A percentile compares a stretch with the other conserved stretches of the same genome.
Conservation (phyloP, 2,113 vertebrate species). For the Thinocorus orbignyianus region DNA sequence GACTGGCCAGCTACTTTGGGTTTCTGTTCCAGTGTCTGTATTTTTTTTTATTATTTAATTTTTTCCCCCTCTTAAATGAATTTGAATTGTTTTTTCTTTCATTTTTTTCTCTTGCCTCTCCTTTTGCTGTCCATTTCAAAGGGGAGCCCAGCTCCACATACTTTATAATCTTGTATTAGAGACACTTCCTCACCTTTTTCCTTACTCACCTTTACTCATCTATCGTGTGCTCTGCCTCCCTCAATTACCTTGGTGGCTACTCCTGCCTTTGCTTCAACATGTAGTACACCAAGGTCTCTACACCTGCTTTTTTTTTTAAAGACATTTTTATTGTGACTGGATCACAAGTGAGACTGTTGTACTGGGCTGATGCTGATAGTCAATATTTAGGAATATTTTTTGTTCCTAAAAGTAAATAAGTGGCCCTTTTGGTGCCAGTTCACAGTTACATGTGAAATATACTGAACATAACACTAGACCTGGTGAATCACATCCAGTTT, state of each 20-base stretch:
- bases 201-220: not conserved
- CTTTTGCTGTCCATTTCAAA: not conserved
- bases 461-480: not conserved
- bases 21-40: not conserved
- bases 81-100: not conserved
- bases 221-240: not conserved
- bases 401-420: not conserved
- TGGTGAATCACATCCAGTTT: not conserved
- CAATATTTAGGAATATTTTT: not conserved
- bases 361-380: not conserved
- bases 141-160: not conserved
- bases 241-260: not conserved
- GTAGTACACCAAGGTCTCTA: not conserved
- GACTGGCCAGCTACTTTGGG: not conserved
- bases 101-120: not conserved
- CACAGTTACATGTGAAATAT: not conserved
- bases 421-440: fast-evolving
- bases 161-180: not conserved
- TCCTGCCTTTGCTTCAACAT: not conserved
- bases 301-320: not conserved
- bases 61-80: fast-evolving
- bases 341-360: not conserved
- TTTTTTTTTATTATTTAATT: too few relatives aligned
- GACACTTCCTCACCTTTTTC: not conserved
- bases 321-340: not conserved